A percentile compares a stretch with the other conserved stretches of the same genome.
Conservation (phyloP, 1,140 invertebrate species). For the Drosophila sproati region DNA sequence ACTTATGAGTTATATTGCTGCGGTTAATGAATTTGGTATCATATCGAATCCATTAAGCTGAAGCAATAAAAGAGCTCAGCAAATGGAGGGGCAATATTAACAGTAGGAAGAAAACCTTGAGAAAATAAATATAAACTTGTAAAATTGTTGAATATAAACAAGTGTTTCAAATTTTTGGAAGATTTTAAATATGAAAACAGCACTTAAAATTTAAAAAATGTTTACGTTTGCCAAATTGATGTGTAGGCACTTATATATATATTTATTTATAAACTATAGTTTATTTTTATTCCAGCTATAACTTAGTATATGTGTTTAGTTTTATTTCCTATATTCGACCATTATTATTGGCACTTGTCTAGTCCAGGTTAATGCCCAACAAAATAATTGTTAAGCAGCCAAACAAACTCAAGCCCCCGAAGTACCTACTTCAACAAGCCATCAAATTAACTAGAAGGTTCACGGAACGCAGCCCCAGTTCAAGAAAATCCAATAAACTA, state of each 20-base stretch:
- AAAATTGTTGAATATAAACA: neutral
- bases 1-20: conserved; percentile 25
- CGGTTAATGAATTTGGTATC: neutral
- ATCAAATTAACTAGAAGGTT: conserved; percentile 52
- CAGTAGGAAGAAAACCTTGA: neutral
- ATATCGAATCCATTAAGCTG: conserved; percentile 12
- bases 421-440: neutral
- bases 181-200: neutral
- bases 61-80: neutral
- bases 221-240: neutral
- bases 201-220: neutral
- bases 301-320: neutral
- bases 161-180: neutral
- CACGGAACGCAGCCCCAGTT: conserved; percentile 48
- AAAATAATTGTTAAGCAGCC: conserved; percentile 35
- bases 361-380: conserved; percentile 45
- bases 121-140: neutral
- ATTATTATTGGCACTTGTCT: conserved; percentile 7
- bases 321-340: neutral
- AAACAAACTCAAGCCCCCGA: conserved; percentile 17
- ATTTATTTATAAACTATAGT: neutral
- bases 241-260: neutral
- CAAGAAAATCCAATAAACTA: conserved; percentile 60
- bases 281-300: conserved; percentile 2
- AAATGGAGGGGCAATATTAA: neutral